Conservation (phyloP, 2,113 vertebrate genomes). For the Echinops telfairi region DNA sequence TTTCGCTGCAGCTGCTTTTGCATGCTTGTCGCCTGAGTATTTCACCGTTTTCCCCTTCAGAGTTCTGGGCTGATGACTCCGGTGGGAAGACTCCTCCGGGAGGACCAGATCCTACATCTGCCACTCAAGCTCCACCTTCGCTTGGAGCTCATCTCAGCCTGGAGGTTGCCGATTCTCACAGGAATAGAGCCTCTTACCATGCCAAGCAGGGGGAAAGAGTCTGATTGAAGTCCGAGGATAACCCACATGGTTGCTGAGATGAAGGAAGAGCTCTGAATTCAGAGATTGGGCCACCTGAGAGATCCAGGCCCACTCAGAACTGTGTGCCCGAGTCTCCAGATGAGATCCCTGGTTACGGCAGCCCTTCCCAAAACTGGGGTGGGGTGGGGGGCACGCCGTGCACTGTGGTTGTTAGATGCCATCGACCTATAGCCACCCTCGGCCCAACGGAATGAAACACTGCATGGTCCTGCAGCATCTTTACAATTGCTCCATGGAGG, state of each 20-base stretch:
- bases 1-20: not conserved
- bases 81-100: too few species aligned
- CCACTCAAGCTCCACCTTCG: too few species aligned
- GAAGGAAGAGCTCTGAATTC: not conserved
- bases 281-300: not conserved
- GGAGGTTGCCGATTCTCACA: not conserved
- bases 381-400: too few species aligned
- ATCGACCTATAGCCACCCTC: too few species aligned
- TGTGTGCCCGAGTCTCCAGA: not conserved
- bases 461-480: too few species aligned
- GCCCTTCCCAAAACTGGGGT: too few species aligned
- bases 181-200: too few species aligned
- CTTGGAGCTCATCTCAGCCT: not conserved
- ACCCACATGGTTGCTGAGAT: not conserved
- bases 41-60: not conserved
- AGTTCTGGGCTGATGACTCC: not conserved
- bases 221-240: not conserved
- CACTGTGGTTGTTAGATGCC: too few species aligned
- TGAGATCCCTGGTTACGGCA: too few species aligned
- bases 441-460: too few species aligned
- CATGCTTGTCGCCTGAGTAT: not conserved
- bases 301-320: not conserved
- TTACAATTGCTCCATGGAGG: too few species aligned
- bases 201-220: not conserved
- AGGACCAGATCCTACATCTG: too few species aligned